Evolutionary conservation across 1,140 invertebrate genomes (phyloP).

Genomic region (Carposina sasakii): DNA sequence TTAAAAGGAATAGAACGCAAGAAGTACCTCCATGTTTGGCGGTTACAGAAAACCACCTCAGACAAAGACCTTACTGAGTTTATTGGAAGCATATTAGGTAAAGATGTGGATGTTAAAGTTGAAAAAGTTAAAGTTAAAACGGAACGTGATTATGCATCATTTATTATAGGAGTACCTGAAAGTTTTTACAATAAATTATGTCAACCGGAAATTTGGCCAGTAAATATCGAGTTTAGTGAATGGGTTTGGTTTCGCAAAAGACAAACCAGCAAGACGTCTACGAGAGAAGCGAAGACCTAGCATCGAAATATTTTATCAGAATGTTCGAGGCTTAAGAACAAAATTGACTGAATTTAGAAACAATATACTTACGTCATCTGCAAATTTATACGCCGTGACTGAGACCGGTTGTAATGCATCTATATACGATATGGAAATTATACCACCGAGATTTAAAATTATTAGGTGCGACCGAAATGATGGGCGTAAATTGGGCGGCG

Average conservation of each 20-base stretch:
- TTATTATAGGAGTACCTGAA: neutral
- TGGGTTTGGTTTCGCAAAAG: neutral
- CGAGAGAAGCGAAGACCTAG: neutral
- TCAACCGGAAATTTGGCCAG: neutral
- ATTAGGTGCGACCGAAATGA: neutral
- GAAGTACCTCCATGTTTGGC: neutral
- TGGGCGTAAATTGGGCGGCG: neutral
- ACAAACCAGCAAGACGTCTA: neutral
- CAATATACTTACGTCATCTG: neutral
- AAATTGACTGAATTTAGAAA: neutral
- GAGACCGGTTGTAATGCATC: slow-evolving; percentile 1
- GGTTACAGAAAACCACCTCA: neutral
- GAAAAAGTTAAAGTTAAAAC: neutral
- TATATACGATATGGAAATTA: neutral
- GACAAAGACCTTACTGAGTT: neutral
- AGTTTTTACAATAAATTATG: neutral
- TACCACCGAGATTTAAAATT: neutral
- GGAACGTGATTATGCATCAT: neutral
- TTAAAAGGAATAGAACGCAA: neutral
- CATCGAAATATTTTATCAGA: neutral
- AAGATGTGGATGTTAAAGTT: neutral
- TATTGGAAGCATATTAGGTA: neutral
- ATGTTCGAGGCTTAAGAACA: neutral
- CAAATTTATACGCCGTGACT: neutral
- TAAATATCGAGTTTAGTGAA: neutral